phyloP scores from a whole-genome alignment of 2,113 vertebrate species.

The Emydocephalus ijimae region DNA sequence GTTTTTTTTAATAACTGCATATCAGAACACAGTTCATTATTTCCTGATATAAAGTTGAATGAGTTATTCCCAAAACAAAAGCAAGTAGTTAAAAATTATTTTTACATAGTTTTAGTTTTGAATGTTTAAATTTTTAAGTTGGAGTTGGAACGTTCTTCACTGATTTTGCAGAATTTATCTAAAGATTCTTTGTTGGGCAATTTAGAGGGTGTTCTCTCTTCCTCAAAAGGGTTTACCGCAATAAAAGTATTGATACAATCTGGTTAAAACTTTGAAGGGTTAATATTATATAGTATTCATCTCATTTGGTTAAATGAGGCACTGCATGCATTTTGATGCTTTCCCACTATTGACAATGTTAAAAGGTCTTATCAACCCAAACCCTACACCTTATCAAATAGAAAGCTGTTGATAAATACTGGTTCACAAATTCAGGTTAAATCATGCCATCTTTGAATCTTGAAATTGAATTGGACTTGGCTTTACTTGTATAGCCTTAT shows the following conservation, averaged over 20 bases:
- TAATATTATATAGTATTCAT: not conserved
- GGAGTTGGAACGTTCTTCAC: not conserved
- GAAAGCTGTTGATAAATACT: not conserved
- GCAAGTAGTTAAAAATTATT: not conserved
- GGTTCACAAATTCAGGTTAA: not conserved
- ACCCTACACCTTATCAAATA: not conserved
- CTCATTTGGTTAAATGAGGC: not conserved
- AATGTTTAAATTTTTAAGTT: not conserved
- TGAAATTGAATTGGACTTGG: not conserved
- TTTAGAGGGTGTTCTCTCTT: not conserved
- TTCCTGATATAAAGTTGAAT: not conserved
- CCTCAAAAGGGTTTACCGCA: not conserved
- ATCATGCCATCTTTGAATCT: not conserved
- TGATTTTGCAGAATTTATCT: not conserved
- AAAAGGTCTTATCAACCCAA: not conserved
- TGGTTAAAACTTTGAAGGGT: not conserved
- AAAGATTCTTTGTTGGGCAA: not conserved
- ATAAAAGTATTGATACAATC: not conserved
- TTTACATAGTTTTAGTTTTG: not conserved
- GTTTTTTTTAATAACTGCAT: not conserved
- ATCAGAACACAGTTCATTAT: not conserved
- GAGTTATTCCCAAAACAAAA: not conserved
- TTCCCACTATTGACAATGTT: not conserved
- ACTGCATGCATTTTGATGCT: not conserved
- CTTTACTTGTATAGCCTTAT: not conserved